Base-by-base conservation (phyloP, 2,888 invertebrate species). In the Lacanobia wlatinum region DNA sequence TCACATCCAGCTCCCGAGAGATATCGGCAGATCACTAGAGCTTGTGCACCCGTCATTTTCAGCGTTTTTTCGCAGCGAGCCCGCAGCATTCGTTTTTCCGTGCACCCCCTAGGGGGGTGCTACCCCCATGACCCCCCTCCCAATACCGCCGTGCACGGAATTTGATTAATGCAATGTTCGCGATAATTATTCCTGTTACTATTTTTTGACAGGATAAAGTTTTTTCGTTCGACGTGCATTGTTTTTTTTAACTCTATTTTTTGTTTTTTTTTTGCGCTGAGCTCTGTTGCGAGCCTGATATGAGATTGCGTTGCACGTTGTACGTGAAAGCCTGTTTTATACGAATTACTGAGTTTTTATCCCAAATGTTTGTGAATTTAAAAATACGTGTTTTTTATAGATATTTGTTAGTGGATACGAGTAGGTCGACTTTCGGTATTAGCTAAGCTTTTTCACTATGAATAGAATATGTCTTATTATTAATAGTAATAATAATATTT, bases 131-230 rank as follows among this genome's bases (percentile, higher is more conserved):
- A 43, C 88, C 91, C 91, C 90, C 88, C 90, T 91, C 91, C 92
- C 92, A 94, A 96, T 96, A 95, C 94, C 92, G 83, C 94, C 93
- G 94, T 94, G 95, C 94, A 92, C 94, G 93, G 96, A 95, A 96
- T 96, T 95, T 96, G 96, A 96, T 96, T 96, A 96, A 96, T 96
- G 96, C 96, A 95, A 96, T 96, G 96, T 94, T 94, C 95, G 91
- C 94, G 93, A 96, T 96, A 95, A 96, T 96, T 96, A 96, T 95
- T 96, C 95, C 92, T 93, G 95, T 94, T 94, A 95, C 95, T 94
- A 95, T 95, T 95, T 95, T 95, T 95, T 94, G 95, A 95, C 95
- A 94, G 94, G 90, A 89, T 91, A 92, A 92, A 93, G 92, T 94
- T 94, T 94, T 94, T 94, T 90, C 90, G 89, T 85, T 87, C 84